Conservation (phyloP, 2,888 invertebrate species). For the Oconnorella tubifera region DNA sequence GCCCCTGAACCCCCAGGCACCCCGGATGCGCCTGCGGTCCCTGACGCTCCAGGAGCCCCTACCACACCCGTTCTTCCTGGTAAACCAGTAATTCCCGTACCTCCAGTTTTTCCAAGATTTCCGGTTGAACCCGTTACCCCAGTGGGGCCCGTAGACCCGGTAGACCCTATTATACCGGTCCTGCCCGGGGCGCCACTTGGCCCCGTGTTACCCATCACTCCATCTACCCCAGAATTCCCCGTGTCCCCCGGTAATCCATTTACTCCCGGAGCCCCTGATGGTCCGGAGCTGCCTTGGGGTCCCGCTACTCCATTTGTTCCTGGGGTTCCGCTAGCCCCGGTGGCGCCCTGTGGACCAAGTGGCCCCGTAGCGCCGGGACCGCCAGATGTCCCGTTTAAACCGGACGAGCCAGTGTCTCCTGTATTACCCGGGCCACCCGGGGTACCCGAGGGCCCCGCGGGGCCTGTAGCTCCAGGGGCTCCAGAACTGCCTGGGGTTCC, state of each 20-base stretch:
- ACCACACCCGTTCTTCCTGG: slow-evolving; percentile 31
- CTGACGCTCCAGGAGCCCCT: slow-evolving; percentile 48
- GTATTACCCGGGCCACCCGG: not conserved
- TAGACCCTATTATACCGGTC: slow-evolving; percentile 27
- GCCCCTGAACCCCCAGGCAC: slow-evolving; percentile 18
- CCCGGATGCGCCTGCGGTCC: slow-evolving; percentile 39
- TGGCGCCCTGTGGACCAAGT: slow-evolving; percentile 4
- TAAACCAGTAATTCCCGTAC: slow-evolving; percentile 11
- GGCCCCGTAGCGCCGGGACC: not conserved
- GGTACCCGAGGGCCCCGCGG: slow-evolving; percentile 7
- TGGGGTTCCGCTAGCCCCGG: slow-evolving; percentile 7
- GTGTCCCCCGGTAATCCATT: slow-evolving; percentile 20
- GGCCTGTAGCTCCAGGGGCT: slow-evolving; percentile 12
- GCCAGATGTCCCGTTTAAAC: not conserved
- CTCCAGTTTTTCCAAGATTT: slow-evolving; percentile 16
- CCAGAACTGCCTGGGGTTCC: too few species aligned
- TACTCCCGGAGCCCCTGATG: slow-evolving; percentile 36
- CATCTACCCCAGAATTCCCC: slow-evolving; percentile 27
- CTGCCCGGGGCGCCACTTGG: slow-evolving; percentile 32
- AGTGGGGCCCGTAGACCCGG: slow-evolving; percentile 3
- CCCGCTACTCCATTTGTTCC: slow-evolving; percentile 4
- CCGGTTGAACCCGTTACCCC: slow-evolving; percentile 7
- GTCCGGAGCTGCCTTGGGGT: slow-evolving; percentile 31
- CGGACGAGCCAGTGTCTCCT: not conserved
- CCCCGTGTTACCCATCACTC: slow-evolving; percentile 34